Base-by-base conservation (phyloP, 2,797 vertebrate species). In the Dendrocincla tyrannina region DNA sequence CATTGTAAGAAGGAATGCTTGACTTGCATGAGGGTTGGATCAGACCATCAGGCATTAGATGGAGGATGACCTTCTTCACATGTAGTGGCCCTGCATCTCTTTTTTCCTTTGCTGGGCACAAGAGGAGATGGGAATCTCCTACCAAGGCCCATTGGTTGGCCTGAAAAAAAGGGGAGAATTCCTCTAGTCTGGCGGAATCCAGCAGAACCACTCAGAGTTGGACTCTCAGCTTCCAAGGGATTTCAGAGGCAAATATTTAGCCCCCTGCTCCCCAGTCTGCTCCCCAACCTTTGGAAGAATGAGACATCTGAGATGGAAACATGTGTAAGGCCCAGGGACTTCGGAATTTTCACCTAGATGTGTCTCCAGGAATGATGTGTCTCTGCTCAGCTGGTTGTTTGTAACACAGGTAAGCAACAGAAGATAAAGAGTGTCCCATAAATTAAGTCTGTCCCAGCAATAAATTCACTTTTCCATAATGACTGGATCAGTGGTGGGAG, bases 1-100 rank as follows among this genome's bases (percentile, higher is more conserved):
- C 0, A 0, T 7, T 9, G 3, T 23, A 7, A 50, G 24, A 39
- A 58, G 10, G 17, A 84, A 32, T 2, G 20, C 4, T 5, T 56
- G 37, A n/a, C 8, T 62, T 12, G 0, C 13, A 8, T 8, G 13
- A 11, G 11, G 46, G 8, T 10, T 73, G 84, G 47, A 70, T 24
- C 16, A 62, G 52, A 17, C 18, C 39, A 25, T 3, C 13, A 17
- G 33, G 28, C 64, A 28, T 3, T 46, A 13, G 11, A 58, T 2
- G 12, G 25, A 35, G 4, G 10, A 5, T 49, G 13, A 13, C 8
- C 59, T 55, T 10, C 41, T 72, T 47, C 6, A 1, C 2, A 5
- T 20, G 4, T 4, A 24, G 9, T 9, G 7, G 7, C 7, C 60
- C 19, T 70, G 6, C 3, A 68, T 27, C 7, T 75, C 42, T 13